A percentile compares a stretch with the other conserved stretches of the same genome.
Evolutionary conservation across 64 coral and sea anemone species (phyloP).

Genomic region (Stichodactyla mertensii): DNA sequence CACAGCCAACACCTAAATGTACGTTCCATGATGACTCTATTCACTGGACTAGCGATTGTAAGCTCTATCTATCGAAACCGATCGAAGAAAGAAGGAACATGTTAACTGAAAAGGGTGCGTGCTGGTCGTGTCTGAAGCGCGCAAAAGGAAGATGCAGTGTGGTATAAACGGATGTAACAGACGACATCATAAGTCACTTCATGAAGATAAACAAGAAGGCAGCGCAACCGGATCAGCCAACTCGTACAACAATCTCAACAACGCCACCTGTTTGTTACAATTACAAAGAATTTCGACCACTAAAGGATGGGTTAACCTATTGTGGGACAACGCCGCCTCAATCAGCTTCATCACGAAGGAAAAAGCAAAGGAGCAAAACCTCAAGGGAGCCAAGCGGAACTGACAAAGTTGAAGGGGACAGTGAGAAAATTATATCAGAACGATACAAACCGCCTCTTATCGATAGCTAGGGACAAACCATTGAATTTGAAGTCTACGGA

Average conservation of each 20-base stretch:
- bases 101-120: constrained; percentile 35
- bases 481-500: background rate
- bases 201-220: background rate
- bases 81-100: background rate
- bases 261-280: constrained; percentile 27
- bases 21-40: constrained; percentile 4
- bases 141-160: constrained; percentile 24
- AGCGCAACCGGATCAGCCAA: constrained; percentile 6
- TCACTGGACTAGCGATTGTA: constrained; percentile 28
- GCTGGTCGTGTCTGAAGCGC: constrained; percentile 52
- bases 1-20: background rate
- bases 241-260: background rate
- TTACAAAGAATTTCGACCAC: constrained; percentile 31
- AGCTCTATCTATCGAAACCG: constrained; percentile 28
- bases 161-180: background rate
- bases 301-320: constrained; percentile 29
- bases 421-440: constrained; percentile 25
- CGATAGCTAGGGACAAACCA: constrained; percentile 24
- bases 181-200: constrained; percentile 27
- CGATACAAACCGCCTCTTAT: constrained; percentile 24
- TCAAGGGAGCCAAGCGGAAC: background rate
- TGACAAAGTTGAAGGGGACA: constrained; percentile 35
- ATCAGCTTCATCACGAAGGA: constrained; percentile 33
- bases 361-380: background rate
- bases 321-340: constrained; percentile 62